Percentiles rank a stretch among this genome's conserved stretches.
phyloP scores from a whole-genome alignment of 2,797 vertebrate species.

The Phoeniculus purpureus region DNA sequence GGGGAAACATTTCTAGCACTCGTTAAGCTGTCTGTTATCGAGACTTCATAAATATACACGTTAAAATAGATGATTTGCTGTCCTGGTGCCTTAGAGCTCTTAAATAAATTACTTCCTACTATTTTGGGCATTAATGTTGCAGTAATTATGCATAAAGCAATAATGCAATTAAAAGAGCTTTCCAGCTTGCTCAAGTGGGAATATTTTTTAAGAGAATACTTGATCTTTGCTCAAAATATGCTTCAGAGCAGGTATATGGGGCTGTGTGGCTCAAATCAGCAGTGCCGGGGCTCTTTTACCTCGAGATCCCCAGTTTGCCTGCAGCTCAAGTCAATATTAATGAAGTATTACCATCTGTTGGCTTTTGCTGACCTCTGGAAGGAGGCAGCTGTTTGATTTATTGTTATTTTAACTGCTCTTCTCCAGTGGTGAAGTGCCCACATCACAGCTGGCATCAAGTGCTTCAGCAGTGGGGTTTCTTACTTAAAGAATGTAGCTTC shows the following conservation, averaged over 20 bases:
- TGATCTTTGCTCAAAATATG: constrained; percentile 48
- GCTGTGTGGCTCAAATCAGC: neutral
- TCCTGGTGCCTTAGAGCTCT: constrained; percentile 62
- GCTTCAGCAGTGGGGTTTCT: constrained; percentile 14
- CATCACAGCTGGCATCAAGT: neutral
- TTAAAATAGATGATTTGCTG: constrained; percentile 57
- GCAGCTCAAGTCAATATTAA: constrained; percentile 53
- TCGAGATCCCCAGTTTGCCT: neutral
- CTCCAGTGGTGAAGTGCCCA: neutral
- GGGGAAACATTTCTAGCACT: constrained; percentile 57
- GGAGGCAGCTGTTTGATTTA: neutral
- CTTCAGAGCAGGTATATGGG: constrained; percentile 31
- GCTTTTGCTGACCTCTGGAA: constrained; percentile 41
- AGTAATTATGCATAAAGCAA: constrained; percentile 65
- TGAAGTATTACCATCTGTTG: constrained; percentile 37
- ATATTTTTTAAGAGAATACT: constrained; percentile 19
- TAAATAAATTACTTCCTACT: constrained; percentile 67
- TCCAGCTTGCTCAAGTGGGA: constrained; percentile 1
- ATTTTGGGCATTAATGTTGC: constrained; percentile 58
- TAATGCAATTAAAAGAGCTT: constrained; percentile 64
- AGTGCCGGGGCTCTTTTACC: neutral
- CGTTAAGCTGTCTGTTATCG: constrained; percentile 69
- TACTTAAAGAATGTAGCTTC: neutral
- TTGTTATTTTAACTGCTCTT: neutral
- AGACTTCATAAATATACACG: constrained; percentile 64